A percentile compares a stretch with the other conserved stretches of the same genome.
Conservation (phyloP, 2,888 invertebrate genomes). For the Leucoptera coffeella region DNA sequence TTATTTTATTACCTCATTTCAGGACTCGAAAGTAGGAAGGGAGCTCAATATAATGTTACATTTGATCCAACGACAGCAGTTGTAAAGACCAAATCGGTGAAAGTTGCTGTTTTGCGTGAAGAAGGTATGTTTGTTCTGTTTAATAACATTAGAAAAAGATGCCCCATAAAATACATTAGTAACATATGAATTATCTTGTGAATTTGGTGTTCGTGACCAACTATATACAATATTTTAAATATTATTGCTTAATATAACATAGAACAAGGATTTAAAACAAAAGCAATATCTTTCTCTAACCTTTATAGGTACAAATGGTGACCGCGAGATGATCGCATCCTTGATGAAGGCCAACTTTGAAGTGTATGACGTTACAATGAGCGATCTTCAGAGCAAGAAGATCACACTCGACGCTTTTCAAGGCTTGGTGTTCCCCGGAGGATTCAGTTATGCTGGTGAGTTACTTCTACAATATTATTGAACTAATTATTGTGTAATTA, state of each 20-base stretch:
- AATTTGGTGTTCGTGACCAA: no score
- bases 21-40: slow-evolving; percentile 60
- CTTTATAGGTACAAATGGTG: slow-evolving; percentile 74
- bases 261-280: no score
- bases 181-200: no score
- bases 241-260: no score
- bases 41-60: slow-evolving; percentile 66
- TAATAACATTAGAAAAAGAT: no score
- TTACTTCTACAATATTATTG: slow-evolving; percentile 2
- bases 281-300: background rate
- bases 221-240: no score
- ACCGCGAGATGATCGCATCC: slow-evolving; percentile 94
- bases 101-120: slow-evolving; percentile 89
- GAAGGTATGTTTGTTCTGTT: slow-evolving; percentile 78
- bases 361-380: slow-evolving; percentile 93
- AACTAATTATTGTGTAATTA: no score
- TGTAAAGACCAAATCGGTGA: slow-evolving; percentile 40
- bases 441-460: slow-evolving; percentile 95
- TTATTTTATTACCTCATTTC: slow-evolving; percentile 3
- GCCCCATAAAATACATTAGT: no score
- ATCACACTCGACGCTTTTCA: slow-evolving; percentile 74
- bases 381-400: slow-evolving; percentile 70
- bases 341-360: slow-evolving; percentile 83
- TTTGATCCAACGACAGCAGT: slow-evolving; percentile 60
- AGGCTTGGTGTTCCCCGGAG: slow-evolving; percentile 92